Evolutionary conservation across 1,140 invertebrate genomes (phyloP).

Genomic region (Zaprionus nigranus): DNA sequence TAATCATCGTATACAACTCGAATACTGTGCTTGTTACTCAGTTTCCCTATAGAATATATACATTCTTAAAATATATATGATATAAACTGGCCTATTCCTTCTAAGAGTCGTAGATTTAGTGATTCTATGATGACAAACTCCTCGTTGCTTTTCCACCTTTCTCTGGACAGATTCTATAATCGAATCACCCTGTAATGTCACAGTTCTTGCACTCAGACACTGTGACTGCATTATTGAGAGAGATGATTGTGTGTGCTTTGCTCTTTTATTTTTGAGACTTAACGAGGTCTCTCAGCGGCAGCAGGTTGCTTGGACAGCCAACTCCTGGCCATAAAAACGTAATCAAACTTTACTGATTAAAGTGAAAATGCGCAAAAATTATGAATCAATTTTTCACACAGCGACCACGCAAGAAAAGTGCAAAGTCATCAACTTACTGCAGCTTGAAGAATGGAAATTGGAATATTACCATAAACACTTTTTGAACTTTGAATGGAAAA

Average conservation of each 20-base stretch:
- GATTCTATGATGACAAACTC: too few relatives aligned
- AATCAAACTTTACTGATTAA: conserved; percentile 68
- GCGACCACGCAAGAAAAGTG: conserved; percentile 30
- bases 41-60: too few relatives aligned
- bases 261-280: conserved; percentile 14
- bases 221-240: not conserved
- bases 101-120: too few relatives aligned
- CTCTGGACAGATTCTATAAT: not conserved
- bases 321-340: conserved; percentile 30
- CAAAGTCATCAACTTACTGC: conserved; percentile 55
- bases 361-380: conserved; percentile 65
- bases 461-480: conserved; percentile 1
- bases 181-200: not conserved
- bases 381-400: conserved; percentile 68
- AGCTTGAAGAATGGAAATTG: conserved; percentile 25
- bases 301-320: too few relatives aligned
- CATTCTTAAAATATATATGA: too few relatives aligned
- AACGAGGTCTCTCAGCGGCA: not conserved
- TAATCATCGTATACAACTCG: too few relatives aligned
- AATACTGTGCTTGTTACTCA: too few relatives aligned
- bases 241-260: conserved; percentile 13
- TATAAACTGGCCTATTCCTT: too few relatives aligned
- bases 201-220: not conserved
- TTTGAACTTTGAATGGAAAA: not conserved
- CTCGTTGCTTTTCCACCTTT: too few relatives aligned